A percentile compares a stretch with the other conserved stretches of the same genome.
Evolutionary conservation across 2,797 vertebrate species (phyloP).

Genomic region (Sebastes jordani): DNA sequence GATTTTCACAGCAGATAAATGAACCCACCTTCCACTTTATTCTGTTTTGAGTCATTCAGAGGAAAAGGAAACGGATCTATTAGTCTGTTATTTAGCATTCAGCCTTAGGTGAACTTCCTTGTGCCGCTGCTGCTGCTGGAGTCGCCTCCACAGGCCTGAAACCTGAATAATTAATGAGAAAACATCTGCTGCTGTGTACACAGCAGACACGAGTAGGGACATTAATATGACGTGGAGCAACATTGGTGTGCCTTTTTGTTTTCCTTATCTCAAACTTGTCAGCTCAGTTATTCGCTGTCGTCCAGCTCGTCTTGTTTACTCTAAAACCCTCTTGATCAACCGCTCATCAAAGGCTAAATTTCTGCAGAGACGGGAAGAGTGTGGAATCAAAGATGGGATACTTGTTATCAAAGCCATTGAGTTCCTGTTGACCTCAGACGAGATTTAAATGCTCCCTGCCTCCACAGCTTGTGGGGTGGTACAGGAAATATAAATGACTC

Average conservation of each 20-base stretch:
- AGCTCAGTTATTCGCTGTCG: neutral
- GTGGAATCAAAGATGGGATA: conserved; percentile 59
- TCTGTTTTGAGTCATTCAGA: conserved; percentile 30
- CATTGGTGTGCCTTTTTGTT: conserved; percentile 24
- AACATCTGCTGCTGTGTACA: conserved; percentile 30
- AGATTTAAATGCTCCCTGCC: conserved; percentile 69
- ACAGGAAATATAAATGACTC: conserved; percentile 61
- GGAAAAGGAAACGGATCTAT: conserved; percentile 21
- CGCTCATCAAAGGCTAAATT: conserved; percentile 44
- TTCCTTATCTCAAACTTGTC: conserved; percentile 11
- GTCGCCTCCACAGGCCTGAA: conserved; percentile 29
- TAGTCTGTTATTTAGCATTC: conserved; percentile 45
- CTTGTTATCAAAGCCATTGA: conserved; percentile 66
- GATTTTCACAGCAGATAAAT: conserved; percentile 17
- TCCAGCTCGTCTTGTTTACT: conserved; percentile 26
- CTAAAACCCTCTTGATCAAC: conserved; percentile 8
- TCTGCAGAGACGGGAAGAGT: conserved; percentile 32
- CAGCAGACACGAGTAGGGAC: conserved; percentile 22
- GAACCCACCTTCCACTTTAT: neutral
- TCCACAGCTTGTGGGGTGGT: conserved; percentile 51
- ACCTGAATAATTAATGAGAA: conserved; percentile 69
- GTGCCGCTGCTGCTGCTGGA: conserved; percentile 5
- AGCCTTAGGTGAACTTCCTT: conserved; percentile 24
- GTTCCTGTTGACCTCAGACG: conserved; percentile 62
- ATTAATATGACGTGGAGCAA: conserved; percentile 11